Percentiles rank a stretch among this genome's conserved stretches.
phyloP scores from a whole-genome alignment of 2,797 vertebrate genomes.

The Pelobates cultripes region DNA sequence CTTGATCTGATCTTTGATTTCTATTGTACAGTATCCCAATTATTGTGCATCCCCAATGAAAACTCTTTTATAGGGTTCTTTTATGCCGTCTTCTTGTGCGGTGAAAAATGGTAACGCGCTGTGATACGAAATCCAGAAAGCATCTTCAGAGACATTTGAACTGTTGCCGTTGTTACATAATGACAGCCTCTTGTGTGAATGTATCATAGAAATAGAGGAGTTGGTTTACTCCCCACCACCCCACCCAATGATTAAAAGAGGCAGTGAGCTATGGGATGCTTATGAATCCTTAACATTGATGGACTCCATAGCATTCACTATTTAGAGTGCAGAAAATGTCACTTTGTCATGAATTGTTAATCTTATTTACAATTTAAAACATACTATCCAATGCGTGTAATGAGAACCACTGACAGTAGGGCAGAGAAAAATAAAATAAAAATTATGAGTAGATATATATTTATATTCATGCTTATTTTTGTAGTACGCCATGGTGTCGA shows the following conservation, averaged over 20 bases:
- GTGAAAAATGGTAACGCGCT: background rate
- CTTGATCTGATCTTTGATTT: background rate
- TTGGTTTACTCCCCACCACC: constrained; percentile 48
- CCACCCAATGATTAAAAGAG: constrained; percentile 11
- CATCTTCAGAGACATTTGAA: background rate
- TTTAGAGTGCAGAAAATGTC: constrained; percentile 47
- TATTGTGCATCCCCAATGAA: background rate
- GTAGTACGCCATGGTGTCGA: constrained; percentile 72
- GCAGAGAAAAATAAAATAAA: constrained; percentile 60
- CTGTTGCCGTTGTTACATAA: background rate
- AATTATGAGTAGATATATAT: constrained; percentile 54
- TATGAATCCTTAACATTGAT: constrained; percentile 52
- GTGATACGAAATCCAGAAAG: constrained; percentile 12
- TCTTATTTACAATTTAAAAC: constrained; percentile 74
- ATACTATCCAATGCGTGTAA: constrained; percentile 72
- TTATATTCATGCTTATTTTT: constrained; percentile 79
- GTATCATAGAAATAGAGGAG: constrained; percentile 6
- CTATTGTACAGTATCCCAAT: constrained; percentile 2
- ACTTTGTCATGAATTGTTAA: constrained; percentile 57
- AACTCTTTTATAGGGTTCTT: constrained; percentile 3
- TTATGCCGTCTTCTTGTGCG: constrained; percentile 15
- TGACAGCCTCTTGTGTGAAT: background rate
- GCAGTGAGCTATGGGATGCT: constrained; percentile 57
- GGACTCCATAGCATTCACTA: constrained; percentile 44
- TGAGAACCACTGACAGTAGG: constrained; percentile 70